phyloP scores from a whole-genome alignment of 2,888 invertebrate species.

The Epirrita christyi region DNA sequence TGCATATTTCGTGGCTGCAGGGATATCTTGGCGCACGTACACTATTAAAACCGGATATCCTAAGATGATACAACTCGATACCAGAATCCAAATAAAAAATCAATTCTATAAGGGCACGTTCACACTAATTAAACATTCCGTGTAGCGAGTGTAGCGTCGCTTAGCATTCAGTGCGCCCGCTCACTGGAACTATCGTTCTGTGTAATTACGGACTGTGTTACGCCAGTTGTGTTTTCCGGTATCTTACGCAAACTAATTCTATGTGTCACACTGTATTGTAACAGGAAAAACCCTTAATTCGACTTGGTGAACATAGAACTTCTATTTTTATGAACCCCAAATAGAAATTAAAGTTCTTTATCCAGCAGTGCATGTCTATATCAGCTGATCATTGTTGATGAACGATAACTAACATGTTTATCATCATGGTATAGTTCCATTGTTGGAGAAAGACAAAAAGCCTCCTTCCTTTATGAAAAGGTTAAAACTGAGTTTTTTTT shows the following conservation, averaged over 20 bases:
- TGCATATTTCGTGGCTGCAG: too few species aligned
- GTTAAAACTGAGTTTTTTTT: too few species aligned
- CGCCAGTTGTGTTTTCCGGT: constrained; percentile 53
- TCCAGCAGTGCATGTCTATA: too few species aligned
- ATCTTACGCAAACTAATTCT: constrained; percentile 53
- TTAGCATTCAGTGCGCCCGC: constrained; percentile 55
- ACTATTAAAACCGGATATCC: not conserved
- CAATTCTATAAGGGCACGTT: constrained; percentile 21
- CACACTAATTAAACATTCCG: constrained; percentile 25
- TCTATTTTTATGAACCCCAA: too few species aligned
- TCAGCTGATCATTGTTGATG: too few species aligned
- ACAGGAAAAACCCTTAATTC: not conserved
- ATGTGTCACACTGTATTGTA: constrained; percentile 42
- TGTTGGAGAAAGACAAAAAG: too few species aligned
- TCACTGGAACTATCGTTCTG: constrained; percentile 58
- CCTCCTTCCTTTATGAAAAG: too few species aligned
- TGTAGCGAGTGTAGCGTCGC: constrained; percentile 32
- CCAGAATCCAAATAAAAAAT: constrained; percentile 18
- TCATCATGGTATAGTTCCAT: too few species aligned
- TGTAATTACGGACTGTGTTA: constrained; percentile 61
- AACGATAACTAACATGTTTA: too few species aligned
- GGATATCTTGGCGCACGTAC: too few species aligned
- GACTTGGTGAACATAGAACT: too few species aligned
- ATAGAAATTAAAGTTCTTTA: too few species aligned
- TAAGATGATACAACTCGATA: not conserved